Base-by-base conservation (phyloP, 2,113 vertebrate genomes). In the Microtus pennsylvanicus region DNA sequence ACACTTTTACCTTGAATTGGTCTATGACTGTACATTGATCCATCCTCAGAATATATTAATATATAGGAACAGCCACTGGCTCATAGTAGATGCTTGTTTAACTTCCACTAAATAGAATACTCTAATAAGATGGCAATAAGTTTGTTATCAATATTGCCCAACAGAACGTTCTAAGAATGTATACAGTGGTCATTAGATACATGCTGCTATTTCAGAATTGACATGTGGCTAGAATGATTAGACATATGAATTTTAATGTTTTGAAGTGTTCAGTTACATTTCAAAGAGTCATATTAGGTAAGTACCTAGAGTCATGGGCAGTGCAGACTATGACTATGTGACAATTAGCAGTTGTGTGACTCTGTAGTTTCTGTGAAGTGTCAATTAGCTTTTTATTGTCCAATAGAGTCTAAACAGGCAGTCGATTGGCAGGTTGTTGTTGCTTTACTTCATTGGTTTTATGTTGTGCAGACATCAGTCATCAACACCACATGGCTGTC, bases 201-300 rank as follows among this genome's bases (percentile, higher is more conserved):
- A 52, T 93, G 10, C 91, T 47, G 16, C 24, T 91, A 45, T 1
- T 94, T 50, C 50, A 42, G 5, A 86, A 19, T 89, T 94, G 61
- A 86, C 86, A 81, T 87, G 75, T 45, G 30, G 1, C 28, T 87
- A 75, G 19, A 74, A 4, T 93, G 7, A 82, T 13, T 38, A n/a
- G 95, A 11, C 22, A 17, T 45, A 33, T 94, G 24, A 87, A 89
- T 78, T 80, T 93, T 78, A 72, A 89, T 91, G 78, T 93, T 76
- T 33, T 81, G 30, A 85, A 78, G 50, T 22, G 85, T 45, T 78
- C 33, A 47, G 55, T 87, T 93, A 81, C 82, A 93, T 45, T 91
- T 87, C 65, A 91, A 93, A 92, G 65, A 90, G 14, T 80, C 63
- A 83, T 38, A 22, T 28, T 2, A 89, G 70, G 8, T 38, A 85